A percentile compares a stretch with the other conserved stretches of the same genome.
These are phyloP conservation scores for Dasypus novemcinctus DNA, from an alignment of 2,113 vertebrate species.

Conservation along the genomic window DNA sequence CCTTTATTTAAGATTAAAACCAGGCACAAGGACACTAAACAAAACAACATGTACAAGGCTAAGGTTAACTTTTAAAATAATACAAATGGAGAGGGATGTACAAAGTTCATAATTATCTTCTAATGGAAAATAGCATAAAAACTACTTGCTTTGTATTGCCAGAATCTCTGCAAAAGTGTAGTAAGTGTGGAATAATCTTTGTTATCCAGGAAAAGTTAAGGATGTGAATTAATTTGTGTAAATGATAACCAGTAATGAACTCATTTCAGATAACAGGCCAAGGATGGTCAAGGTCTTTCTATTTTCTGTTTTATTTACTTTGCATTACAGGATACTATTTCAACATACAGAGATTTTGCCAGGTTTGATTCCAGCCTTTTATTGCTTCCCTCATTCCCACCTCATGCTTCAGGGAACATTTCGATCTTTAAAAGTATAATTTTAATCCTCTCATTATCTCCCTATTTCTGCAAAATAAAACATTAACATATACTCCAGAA, in stretches of 20 bases:
- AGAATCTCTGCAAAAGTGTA: slow-evolving; percentile 35
- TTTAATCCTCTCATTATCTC: neutral
- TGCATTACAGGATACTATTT: slow-evolving; percentile 54
- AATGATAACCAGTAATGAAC: slow-evolving; percentile 63
- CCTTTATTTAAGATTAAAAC: slow-evolving; percentile 85
- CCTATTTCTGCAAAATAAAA: neutral
- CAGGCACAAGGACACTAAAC: slow-evolving; percentile 85
- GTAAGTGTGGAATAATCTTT: slow-evolving; percentile 35
- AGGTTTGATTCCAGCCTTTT: slow-evolving; percentile 8
- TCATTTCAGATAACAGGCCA: slow-evolving; percentile 66
- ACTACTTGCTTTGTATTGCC: slow-evolving; percentile 31
- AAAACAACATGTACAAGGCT: slow-evolving; percentile 85
- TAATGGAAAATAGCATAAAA: slow-evolving; percentile 62
- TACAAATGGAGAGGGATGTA: slow-evolving; percentile 58
- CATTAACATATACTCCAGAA: neutral
- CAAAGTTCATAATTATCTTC: slow-evolving; percentile 66
- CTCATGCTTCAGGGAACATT: neutral
- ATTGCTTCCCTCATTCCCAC: neutral
- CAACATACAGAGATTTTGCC: slow-evolving; percentile 47
- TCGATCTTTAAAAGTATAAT: slow-evolving; percentile 6
- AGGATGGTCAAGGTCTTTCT: slow-evolving; percentile 68
- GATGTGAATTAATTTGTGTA: slow-evolving; percentile 59
- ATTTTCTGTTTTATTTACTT: slow-evolving; percentile 73
- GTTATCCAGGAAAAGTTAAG: slow-evolving; percentile 47
- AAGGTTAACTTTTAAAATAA: slow-evolving; percentile 77